Evolutionary conservation across 1,140 invertebrate genomes (phyloP), one percentile per base, ranked within the genome.

Genomic region (Maconellicoccus hirsutus): DNA sequence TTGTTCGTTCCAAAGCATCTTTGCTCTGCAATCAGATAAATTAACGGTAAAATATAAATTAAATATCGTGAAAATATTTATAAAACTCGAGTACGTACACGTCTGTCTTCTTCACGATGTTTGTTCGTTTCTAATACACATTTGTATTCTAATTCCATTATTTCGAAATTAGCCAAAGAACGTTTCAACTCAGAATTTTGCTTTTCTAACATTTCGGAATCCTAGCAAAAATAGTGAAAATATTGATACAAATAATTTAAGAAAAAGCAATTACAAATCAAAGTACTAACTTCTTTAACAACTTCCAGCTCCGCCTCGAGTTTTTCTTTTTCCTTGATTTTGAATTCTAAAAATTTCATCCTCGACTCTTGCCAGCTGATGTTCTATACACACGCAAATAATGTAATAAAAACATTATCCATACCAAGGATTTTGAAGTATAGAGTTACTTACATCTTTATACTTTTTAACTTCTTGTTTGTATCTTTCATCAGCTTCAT

Each of bases 141-240:
- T 66, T 66, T 66, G 19, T 25, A 66, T 16, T 66, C 61, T 26
- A 66, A 66, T 66, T 66, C 61, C 61, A 66, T 66, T 23, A 66
- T 26, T 26, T 66, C 61, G 7, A 25, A 3, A 66, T 66, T 26
- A 22, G 61, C 61, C 19, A 66, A 66, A 66, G 10, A 4, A 10
- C 61, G 61, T 66, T 66, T 66, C 61, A 66, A 23, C 4, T 66
- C 61, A 25, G 61, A 3, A 14, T 16, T 25, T 19, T 70, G 82
- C 80, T 3, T 63, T 29, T 63, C 61, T n/a, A 63, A 7, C 16
- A 71, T 1, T 59, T 71, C 71, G 14, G 22, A 27, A 27, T 63
- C 59, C 25, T 63, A 63, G 25, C 6, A 63, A 26, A 38, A 66
- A 71, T 4, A 10, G 19, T 42, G 16, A 73, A 19, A 22, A 71